These are phyloP conservation scores for Stenodera caucasica DNA, from an alignment of 2,888 invertebrate species.

Conservation along the genomic window DNA sequence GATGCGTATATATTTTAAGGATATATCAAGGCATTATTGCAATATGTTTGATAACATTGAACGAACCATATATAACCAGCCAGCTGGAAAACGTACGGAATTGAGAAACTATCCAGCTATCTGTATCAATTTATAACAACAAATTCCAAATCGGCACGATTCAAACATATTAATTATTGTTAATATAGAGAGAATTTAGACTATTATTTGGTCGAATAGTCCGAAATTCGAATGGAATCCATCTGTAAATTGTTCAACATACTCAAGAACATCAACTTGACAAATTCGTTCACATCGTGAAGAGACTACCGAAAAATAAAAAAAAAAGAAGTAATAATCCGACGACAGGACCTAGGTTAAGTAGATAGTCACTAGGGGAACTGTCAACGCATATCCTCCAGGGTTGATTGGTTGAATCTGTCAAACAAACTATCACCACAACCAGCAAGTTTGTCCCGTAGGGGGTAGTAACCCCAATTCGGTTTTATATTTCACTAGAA, in stretches of 20 bases:
- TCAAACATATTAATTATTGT: no score
- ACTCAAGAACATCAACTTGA: conserved; percentile 33
- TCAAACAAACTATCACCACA: conserved; percentile 39
- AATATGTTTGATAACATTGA: conserved; percentile 3
- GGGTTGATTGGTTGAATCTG: conserved; percentile 47
- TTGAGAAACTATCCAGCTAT: background rate
- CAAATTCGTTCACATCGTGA: conserved; percentile 33
- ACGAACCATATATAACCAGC: conserved; percentile 3
- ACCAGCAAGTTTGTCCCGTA: no score
- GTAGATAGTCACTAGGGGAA: conserved; percentile 38
- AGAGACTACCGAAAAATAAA: conserved; percentile 33
- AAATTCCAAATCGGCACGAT: background rate
- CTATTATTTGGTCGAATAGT: conserved; percentile 21
- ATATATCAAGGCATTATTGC: background rate
- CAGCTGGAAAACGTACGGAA: background rate
- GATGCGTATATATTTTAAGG: background rate
- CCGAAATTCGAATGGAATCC: conserved; percentile 16
- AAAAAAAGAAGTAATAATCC: conserved; percentile 36
- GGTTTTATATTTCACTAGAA: no score
- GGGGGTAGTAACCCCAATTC: no score
- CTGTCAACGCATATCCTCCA: conserved; percentile 44
- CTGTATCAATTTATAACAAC: background rate
- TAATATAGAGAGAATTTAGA: no score
- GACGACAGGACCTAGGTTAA: conserved; percentile 31
- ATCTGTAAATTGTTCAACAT: background rate